A percentile compares a stretch with the other conserved stretches of the same genome.
Evolutionary conservation across 2,888 invertebrate species (phyloP).

Genomic region (Desoria tigrina): DNA sequence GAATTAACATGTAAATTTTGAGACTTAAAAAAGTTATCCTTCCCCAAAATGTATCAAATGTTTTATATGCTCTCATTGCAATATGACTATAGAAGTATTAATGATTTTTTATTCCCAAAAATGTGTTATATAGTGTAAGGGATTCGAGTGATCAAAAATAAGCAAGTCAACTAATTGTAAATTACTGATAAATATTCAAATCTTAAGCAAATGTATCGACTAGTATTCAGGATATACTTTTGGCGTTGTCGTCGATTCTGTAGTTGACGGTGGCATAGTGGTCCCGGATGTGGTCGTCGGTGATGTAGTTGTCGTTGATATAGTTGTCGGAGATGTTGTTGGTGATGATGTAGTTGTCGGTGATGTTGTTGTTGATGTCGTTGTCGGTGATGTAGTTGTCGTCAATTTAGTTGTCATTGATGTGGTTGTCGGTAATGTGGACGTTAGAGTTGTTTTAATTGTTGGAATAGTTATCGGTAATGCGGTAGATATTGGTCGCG

Average conservation of each 20-base stretch:
- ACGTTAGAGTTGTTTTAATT: not conserved
- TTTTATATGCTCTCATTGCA: no score
- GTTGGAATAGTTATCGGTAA: slow-evolving; percentile 5
- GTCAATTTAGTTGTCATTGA: slow-evolving; percentile 11
- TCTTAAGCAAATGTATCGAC: no score
- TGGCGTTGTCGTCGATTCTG: not conserved
- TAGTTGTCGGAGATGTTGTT: not conserved
- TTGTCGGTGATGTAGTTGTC: not conserved
- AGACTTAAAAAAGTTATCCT: no score
- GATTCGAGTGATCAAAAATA: no score
- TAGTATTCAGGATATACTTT: not conserved
- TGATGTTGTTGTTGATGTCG: slow-evolving; percentile 3
- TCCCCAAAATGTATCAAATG: no score
- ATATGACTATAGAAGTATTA: no score
- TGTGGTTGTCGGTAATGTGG: slow-evolving; percentile 7
- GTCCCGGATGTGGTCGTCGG: slow-evolving; percentile 3
- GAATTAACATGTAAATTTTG: no score
- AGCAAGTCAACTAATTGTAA: no score
- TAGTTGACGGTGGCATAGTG: not conserved
- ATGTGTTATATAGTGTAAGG: no score
- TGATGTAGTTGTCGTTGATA: not conserved
- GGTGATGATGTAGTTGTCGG: not conserved
- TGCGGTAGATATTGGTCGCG: no score
- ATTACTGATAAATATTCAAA: no score
- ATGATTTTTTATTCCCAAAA: no score